A percentile compares a stretch with the other conserved stretches of the same genome.
Evolutionary conservation across 2,888 invertebrate species (phyloP).

Genomic region (Leptopilina syphax): DNA sequence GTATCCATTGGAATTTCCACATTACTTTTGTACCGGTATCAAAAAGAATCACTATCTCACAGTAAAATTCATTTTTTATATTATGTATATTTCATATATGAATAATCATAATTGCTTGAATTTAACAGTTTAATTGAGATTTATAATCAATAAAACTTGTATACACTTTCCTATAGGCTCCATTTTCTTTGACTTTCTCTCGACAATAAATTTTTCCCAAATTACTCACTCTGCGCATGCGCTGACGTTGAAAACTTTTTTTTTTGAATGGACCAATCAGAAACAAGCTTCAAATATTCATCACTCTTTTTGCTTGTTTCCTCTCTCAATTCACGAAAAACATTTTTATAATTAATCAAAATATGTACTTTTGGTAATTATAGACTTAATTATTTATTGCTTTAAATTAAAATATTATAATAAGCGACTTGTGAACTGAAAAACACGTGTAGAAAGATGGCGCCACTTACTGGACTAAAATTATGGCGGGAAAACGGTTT

Average conservation of each 20-base stretch:
- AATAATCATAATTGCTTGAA: neutral
- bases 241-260: neutral
- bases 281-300: neutral
- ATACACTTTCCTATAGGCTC: neutral
- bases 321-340: too few relatives aligned
- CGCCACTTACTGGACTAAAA: slow-evolving; percentile 1
- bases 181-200: neutral
- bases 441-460: neutral
- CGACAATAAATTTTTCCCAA: neutral
- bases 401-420: neutral
- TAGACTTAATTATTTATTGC: neutral
- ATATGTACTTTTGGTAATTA: neutral
- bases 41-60: neutral
- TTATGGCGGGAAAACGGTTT: too few relatives aligned
- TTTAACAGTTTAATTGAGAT: neutral
- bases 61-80: neutral
- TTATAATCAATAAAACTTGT: neutral
- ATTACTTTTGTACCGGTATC: neutral
- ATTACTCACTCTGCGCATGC: neutral
- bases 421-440: too few relatives aligned
- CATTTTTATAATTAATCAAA: too few relatives aligned
- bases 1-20: slow-evolving; percentile 21
- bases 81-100: neutral
- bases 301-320: neutral
- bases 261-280: slow-evolving; percentile 12